Percentiles rank a stretch among this genome's conserved stretches.
phyloP scores from a whole-genome alignment of 2,113 vertebrate species.

The rabbit (Oryctolagus cuniculus) region DNA sequence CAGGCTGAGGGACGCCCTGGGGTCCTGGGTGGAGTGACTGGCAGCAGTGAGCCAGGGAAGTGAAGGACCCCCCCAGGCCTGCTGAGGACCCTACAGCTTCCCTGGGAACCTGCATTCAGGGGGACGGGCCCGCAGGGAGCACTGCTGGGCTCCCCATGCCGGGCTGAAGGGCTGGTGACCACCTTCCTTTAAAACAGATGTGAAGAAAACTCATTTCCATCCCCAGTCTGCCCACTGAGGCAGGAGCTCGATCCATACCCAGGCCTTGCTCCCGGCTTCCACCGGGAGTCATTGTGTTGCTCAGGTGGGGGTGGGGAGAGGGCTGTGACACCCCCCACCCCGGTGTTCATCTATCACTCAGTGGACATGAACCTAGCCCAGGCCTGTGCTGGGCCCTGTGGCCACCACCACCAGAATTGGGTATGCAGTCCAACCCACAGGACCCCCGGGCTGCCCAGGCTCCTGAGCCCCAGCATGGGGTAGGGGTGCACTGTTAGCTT shows the following conservation, averaged over 20 bases:
- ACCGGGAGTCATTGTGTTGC: neutral
- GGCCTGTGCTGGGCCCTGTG: neutral
- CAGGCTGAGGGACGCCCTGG: neutral
- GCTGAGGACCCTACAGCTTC: neutral
- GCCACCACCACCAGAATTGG: no score
- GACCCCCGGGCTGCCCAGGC: no score
- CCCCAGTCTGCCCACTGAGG: neutral
- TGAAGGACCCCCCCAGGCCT: neutral
- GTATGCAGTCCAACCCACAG: no score
- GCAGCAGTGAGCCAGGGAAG: neutral
- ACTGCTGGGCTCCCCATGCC: neutral
- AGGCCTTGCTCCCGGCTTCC: neutral
- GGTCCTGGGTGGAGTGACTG: neutral
- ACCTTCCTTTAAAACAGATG: conserved; percentile 15
- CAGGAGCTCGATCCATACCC: neutral
- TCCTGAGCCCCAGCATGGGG: no score
- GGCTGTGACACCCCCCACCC: neutral
- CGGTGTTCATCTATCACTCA: neutral
- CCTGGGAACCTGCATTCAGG: neutral
- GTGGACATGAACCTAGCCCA: neutral
- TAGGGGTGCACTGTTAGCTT: no score
- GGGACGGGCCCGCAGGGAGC: neutral
- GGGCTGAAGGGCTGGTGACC: neutral
- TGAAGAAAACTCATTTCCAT: neutral
- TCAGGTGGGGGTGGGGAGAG: neutral